A percentile compares a stretch with the other conserved stretches of the same genome.
Evolutionary conservation across 2,888 invertebrate genomes (phyloP).

Genomic region (Himalopsyche kuldschensis): DNA sequence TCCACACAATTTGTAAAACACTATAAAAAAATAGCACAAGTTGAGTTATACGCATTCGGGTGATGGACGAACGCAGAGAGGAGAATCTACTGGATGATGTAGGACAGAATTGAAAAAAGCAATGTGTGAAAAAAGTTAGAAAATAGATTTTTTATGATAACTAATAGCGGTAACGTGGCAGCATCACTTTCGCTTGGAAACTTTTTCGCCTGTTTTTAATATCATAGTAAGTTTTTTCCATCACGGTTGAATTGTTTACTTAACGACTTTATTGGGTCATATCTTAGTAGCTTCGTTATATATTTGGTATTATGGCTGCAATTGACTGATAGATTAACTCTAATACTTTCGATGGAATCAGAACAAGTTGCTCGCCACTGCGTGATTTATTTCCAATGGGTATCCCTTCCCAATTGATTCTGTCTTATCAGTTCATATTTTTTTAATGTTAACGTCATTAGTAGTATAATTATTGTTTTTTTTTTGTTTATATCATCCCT

Average conservation of each 20-base stretch:
- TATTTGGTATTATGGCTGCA: too few species aligned
- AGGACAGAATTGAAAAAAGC: conserved; percentile 21
- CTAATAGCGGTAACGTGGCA: conserved; percentile 3
- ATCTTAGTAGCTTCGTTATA: too few species aligned
- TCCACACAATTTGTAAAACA: background rate
- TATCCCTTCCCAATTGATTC: too few species aligned
- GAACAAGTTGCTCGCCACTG: too few species aligned
- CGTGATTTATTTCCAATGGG: too few species aligned
- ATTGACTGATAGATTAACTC: too few species aligned
- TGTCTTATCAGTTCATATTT: too few species aligned
- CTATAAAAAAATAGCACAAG: background rate
- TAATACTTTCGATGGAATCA: too few species aligned
- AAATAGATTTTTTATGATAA: conserved; percentile 29
- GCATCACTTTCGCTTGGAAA: background rate
- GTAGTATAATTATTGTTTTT: too few species aligned
- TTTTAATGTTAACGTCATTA: too few species aligned
- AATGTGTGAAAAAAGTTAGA: conserved; percentile 27
- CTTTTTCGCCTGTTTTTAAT: background rate
- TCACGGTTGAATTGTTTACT: background rate
- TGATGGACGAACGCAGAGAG: background rate
- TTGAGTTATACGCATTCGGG: background rate
- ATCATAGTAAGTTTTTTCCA: background rate
- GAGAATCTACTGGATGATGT: conserved; percentile 6
- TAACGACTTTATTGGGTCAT: background rate
- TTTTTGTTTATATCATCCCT: too few species aligned